Conservation (phyloP, 2,113 vertebrate genomes). For the Alces alces region DNA sequence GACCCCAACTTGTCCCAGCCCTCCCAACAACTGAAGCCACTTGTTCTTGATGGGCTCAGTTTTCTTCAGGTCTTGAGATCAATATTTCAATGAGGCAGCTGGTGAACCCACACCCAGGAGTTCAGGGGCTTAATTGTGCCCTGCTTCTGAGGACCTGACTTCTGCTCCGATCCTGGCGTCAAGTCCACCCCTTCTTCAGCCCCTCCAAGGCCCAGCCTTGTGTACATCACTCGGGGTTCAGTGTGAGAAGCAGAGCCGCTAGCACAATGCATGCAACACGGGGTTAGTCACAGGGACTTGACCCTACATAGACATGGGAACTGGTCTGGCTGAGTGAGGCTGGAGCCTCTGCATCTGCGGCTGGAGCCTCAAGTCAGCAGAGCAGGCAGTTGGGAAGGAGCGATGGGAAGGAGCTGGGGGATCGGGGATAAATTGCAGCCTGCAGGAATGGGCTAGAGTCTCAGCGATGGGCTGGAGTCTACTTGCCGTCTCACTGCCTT, state of each 20-base stretch:
- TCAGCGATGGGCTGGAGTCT: background rate
- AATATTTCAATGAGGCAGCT: accelerated
- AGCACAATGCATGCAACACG: too few relatives aligned
- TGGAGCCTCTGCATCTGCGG: background rate
- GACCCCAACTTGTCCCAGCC: background rate
- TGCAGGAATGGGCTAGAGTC: background rate
- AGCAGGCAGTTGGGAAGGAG: background rate
- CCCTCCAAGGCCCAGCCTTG: background rate
- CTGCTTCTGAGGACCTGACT: background rate
- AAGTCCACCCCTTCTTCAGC: background rate
- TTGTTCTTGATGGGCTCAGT: background rate
- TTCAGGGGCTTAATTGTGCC: background rate
- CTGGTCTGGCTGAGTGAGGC: background rate
- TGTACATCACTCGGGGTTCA: background rate
- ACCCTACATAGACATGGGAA: too few relatives aligned
- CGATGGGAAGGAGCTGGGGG: background rate
- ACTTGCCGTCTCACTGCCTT: background rate
- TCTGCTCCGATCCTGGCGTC: background rate
- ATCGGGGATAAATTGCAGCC: background rate
- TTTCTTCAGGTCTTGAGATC: background rate
- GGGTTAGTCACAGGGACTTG: background rate
- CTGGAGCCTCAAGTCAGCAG: background rate
- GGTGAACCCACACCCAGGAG: background rate
- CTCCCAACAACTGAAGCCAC: background rate
- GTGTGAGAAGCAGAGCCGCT: background rate